Evolutionary conservation across 2,888 invertebrate species (phyloP), one percentile per base, ranked within the genome.

Genomic region (Hetaerina titia): DNA sequence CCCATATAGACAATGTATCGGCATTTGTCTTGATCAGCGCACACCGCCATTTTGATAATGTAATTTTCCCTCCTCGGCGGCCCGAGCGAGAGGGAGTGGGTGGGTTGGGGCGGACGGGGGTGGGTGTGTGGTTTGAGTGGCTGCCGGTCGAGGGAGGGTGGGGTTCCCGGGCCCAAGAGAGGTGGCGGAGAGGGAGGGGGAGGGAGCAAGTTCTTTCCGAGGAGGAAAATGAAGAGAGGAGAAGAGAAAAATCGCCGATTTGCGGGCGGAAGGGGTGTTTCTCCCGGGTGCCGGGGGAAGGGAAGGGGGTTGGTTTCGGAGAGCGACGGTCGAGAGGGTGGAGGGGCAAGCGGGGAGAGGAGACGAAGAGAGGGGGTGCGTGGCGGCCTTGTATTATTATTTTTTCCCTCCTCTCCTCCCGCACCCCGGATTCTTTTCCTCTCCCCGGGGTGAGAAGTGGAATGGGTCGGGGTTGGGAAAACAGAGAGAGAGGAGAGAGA

Each of bases 11-110:
- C 96, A 96, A 96, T 96, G 96, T 96, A 96, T 96, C 96, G 96
- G 96, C 96, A 96, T 96, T 96, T 96, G 96, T 96, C 96, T 96
- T 96, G 96, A 96, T 96, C 96, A 96, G 96, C 95, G 95, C 95
- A 89, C 95, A 95, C 94, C 94, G 94, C 95, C 95, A 95, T 95
- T 95, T 95, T 95, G 95, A 95, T 95, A 95, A 95, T 95, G 95
- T 95, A 95, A 95, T 95, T 95, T 95, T 95, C 95, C 95, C 95
- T 95, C 90, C 63, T 89, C 81, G 94, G 94, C 81, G 92, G 45
- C 45, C 45, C 89, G 90, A 88, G 87, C 56, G 94, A 94, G 69
- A 64, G 58, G n/a, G 64, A 74, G 94, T n/a, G 22, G 60, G 87
- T 31, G 64, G 22, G 60, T 60, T 31, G 64, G 60, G 64, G 69